Percentiles rank a stretch among this genome's conserved stretches.
Conservation (phyloP, 1,140 invertebrate species). For the Dysdera silvatica region DNA sequence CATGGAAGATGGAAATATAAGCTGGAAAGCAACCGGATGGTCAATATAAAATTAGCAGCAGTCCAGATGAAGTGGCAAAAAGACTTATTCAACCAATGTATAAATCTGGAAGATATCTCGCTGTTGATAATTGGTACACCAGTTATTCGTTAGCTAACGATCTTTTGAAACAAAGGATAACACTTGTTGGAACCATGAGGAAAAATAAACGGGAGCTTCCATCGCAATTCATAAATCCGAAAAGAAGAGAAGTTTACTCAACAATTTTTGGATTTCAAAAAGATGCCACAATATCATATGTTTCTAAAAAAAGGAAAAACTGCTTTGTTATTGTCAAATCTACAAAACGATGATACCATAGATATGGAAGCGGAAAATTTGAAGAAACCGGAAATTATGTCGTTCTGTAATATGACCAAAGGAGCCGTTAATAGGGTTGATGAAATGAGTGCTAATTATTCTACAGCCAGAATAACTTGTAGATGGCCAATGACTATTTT, state of each 20-base stretch:
- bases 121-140: conserved; percentile 26
- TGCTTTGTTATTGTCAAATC: conserved; percentile 28
- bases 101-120: conserved; percentile 21
- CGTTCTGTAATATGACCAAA: conserved; percentile 45
- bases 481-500: conserved; percentile 39
- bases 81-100: conserved; percentile 2
- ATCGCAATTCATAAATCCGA: not conserved
- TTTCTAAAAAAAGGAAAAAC: conserved; percentile 33
- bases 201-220: conserved; percentile 31
- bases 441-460: conserved; percentile 41
- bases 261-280: conserved; percentile 26
- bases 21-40: conserved; percentile 24
- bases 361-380: conserved; percentile 13
- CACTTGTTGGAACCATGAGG: conserved; percentile 22
- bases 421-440: conserved; percentile 46
- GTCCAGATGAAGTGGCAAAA: not conserved
- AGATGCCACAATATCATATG: conserved; percentile 29
- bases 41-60: conserved; percentile 6
- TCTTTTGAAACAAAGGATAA: conserved; percentile 23
- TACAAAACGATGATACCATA: conserved; percentile 32
- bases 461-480: conserved; percentile 37
- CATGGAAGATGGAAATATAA: conserved; percentile 32
- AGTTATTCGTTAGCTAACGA: conserved; percentile 11
- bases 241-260: not conserved
- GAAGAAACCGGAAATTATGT: conserved; percentile 43